Evolutionary conservation across 2,888 invertebrate genomes (phyloP), one percentile per base, ranked within the genome.

Genomic region (Myopa tessellatipennis): DNA sequence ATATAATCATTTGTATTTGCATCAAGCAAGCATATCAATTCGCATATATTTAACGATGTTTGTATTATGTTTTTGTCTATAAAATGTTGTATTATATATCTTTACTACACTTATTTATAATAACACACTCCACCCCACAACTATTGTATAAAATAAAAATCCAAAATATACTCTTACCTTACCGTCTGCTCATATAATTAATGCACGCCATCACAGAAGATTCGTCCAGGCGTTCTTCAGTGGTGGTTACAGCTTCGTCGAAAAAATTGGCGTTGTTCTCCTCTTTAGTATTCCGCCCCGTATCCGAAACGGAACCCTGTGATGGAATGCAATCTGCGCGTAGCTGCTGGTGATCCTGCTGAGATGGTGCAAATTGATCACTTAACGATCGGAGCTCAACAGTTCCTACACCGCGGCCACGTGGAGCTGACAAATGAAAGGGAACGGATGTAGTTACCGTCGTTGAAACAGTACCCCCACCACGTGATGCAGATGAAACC

Each of bases 141-240:
- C 26, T 26, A 26, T 26, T 26, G 26, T 2, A 26, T 26, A 26
- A 26, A 26, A 58, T 10, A 58, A 58, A 5, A 16, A 58, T n/a
- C 6, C 5, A 5, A 58, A 58, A 58, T 58, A 58, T 12, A 58
- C 16, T 58, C 80, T 78, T 80, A 81, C 81, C 81, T 81, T 81
- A 81, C 80, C 81, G 78, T 74, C 76, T 63, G 45, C 65, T 65
- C 10, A n/a, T 8, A 45, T 45, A 63, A n/a, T 6, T n/a, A 18
- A 16, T 63, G 14, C 65, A 52, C 18, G 7, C 52, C 67, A 67
- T 74, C 16, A 38, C n/a, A 40, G 38, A 58, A 16, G n/a, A 58
- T 18, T 58, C 58, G 5, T 58, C 58, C 58, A 16, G 18, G 6
- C 16, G n/a, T n/a, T 58, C 58, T 6, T 12, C 8, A 10, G 26